These are phyloP conservation scores for Lapara coniferarum DNA, from an alignment of 2,888 invertebrate species.

Conservation along the genomic window DNA sequence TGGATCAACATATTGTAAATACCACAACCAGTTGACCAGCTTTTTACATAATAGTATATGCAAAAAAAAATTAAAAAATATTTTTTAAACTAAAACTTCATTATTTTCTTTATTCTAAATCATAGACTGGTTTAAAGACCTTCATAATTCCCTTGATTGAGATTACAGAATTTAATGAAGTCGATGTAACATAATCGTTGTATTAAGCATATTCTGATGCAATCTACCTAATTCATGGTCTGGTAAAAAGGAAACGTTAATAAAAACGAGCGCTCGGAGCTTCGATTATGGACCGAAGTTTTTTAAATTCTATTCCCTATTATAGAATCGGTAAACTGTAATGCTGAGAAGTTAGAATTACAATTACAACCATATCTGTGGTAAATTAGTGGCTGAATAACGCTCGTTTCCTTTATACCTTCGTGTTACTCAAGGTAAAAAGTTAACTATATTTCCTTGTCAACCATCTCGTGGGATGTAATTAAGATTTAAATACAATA, in stretches of 20 bases:
- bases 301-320: constrained; percentile 11
- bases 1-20: too few relatives aligned
- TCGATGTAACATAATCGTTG: constrained; percentile 7
- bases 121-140: background rate
- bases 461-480: background rate
- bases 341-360: background rate
- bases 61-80: too few relatives aligned
- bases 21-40: too few relatives aligned
- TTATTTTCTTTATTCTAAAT: too few relatives aligned
- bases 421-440: background rate
- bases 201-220: background rate
- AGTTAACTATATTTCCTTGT: background rate
- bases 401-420: background rate
- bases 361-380: background rate
- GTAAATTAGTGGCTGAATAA: constrained; percentile 4
- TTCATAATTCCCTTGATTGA: background rate
- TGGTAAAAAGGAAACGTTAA: background rate
- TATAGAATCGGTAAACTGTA: background rate
- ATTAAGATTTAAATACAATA: constrained; percentile 6
- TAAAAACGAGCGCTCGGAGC: background rate
- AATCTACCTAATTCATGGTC: background rate
- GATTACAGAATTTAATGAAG: constrained; percentile 5
- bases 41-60: too few relatives aligned
- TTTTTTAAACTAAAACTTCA: too few relatives aligned
- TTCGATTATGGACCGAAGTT: background rate